Conservation (phyloP, 1,140 invertebrate genomes). For the Lutraria rhynchaena region DNA sequence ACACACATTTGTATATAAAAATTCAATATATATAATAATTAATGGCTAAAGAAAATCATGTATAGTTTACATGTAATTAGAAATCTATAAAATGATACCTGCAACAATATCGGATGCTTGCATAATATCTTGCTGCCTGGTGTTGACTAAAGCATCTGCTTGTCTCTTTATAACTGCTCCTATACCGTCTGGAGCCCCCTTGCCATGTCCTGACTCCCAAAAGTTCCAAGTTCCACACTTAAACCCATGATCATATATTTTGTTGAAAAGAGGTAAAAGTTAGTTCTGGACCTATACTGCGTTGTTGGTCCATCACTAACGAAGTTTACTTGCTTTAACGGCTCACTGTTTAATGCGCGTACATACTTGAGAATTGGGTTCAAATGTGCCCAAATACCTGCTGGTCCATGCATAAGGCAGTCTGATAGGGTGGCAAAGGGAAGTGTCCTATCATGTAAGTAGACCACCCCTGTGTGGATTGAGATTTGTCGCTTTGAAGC, state of each 20-base stretch:
- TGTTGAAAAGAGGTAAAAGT: constrained; percentile 52
- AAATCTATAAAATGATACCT: too few relatives aligned
- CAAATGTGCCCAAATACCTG: constrained; percentile 23
- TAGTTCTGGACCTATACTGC: constrained; percentile 62
- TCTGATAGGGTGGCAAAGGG: constrained; percentile 17
- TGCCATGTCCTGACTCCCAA: constrained; percentile 59
- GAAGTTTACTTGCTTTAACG: constrained; percentile 46
- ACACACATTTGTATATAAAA: too few relatives aligned
- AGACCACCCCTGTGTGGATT: constrained; percentile 38
- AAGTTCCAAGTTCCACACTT: constrained; percentile 61
- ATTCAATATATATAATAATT: too few relatives aligned
- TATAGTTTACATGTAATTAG: too few relatives aligned
- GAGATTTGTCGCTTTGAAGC: constrained; percentile 31
- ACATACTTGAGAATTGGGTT: too few relatives aligned
- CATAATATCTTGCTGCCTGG: not conserved
- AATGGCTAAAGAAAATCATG: too few relatives aligned
- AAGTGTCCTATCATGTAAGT: not conserved
- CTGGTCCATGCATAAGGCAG: constrained; percentile 14
- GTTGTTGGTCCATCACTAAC: constrained; percentile 62
- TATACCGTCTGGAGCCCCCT: constrained; percentile 56
- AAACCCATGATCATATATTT: constrained; percentile 23
- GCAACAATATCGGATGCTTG: not conserved
- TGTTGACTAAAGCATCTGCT: constrained; percentile 28
- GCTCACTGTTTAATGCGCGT: too few relatives aligned
- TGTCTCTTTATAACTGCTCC: constrained; percentile 44